Base-by-base conservation (phyloP, 1,140 invertebrate genomes). In the Rhizoglyphus robini region DNA sequence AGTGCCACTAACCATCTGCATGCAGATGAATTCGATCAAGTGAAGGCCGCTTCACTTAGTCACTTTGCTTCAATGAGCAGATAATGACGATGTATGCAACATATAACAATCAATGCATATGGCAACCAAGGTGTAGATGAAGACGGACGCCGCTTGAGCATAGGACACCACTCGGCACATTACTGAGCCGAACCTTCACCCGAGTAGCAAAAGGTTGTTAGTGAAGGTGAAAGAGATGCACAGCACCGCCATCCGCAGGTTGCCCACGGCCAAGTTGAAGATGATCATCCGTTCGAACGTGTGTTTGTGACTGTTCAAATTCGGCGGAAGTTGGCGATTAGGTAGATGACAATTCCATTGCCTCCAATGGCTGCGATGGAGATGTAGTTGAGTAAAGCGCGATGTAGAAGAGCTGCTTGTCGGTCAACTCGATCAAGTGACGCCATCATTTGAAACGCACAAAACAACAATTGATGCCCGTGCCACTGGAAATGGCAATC, bases 221-320 rank as follows among this genome's bases (percentile, higher is more conserved):
- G 90, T 80, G 68, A 88, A 89, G 2, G 86, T 85, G 69, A 90
- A 90, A 1, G 88, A 88, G 18, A 91, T 83, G 72, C 88, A 91
- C 65, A 91, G 83, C 0, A 88, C 69, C 0, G 88, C 84, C 82
- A 92, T 88, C 31, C 90, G 75, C 30, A 92, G 83, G 73, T 92
- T 88, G 31, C 87, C 87, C 13, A 90, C 76, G 0, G 89, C 87
- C 63, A 91, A 75, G 75, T 90, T 91, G 67, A 86, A 83, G 68
- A 91, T 90, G 73, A 90, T 89, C 72, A 85, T n/a, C n/a, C n/a
- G n/a, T n/a, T n/a, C n/a, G n/a, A n/a, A n/a, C n/a, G n/a, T n/a
- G n/a, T 87, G 72, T 91, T 91, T 1, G 88, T 91, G 1, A 90
- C 87, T 0, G 88, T 90, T 67, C 85, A 81, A 87, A 90, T 91